Conservation (phyloP, 2,797 vertebrate species). For the Morus bassanus region DNA sequence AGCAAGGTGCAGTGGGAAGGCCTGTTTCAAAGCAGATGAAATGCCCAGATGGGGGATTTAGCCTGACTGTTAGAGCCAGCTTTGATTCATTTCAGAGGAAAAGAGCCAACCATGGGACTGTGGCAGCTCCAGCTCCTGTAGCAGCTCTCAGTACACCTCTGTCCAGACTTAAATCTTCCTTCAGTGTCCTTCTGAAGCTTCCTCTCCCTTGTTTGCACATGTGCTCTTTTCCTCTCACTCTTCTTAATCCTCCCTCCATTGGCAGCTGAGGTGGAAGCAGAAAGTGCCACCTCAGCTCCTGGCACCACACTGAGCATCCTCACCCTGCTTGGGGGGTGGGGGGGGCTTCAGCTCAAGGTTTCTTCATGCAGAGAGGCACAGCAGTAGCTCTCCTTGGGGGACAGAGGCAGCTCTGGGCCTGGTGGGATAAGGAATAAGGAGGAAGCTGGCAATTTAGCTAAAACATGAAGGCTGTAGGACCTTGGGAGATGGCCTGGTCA, state of each 20-base stretch:
- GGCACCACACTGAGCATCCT: background rate
- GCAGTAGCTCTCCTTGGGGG: background rate
- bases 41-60: background rate
- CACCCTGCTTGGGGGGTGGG: background rate
- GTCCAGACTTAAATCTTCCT: conserved; percentile 13
- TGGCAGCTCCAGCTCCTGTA: background rate
- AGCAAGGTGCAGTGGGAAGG: background rate
- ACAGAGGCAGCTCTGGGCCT: background rate
- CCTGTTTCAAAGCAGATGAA: background rate
- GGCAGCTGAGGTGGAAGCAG: background rate
- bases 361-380: background rate
- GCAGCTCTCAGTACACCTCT: background rate
- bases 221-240: background rate
- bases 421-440: background rate
- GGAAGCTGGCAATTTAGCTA: background rate
- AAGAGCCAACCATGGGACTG: background rate
- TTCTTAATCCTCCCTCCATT: background rate
- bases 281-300: background rate
- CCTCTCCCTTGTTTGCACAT: background rate
- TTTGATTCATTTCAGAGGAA: background rate
- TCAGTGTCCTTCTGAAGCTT: background rate
- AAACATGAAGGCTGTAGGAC: background rate
- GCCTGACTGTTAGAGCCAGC: background rate
- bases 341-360: background rate
- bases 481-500: background rate